Evolutionary conservation across 30 jellyfish, hydroid and myxozoan genomes (phyloP).

Genomic region (Aurelia sp.): DNA sequence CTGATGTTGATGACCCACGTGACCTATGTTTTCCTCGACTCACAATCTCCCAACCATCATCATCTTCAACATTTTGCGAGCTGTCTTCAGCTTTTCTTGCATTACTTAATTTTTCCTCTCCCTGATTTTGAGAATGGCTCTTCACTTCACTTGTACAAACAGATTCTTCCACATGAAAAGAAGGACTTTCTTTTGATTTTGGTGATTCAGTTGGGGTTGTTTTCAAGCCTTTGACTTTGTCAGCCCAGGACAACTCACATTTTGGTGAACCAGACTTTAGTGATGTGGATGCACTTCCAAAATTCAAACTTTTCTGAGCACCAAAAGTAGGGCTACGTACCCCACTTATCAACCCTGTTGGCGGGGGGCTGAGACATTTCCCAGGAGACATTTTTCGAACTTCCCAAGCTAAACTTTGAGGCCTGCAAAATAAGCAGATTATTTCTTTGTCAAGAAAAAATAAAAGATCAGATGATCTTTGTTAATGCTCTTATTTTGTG

Average conservation of each 20-base stretch:
- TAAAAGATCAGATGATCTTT: no score
- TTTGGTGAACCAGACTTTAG: slow-evolving; percentile 19
- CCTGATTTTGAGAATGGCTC: background rate
- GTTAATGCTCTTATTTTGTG: no score
- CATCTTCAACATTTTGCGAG: slow-evolving; percentile 26
- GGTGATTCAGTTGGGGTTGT: slow-evolving; percentile 22
- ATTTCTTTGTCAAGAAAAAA: no score
- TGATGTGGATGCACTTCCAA: slow-evolving; percentile 37
- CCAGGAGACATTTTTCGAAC: slow-evolving; percentile 98
- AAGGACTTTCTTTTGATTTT: background rate
- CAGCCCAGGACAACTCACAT: slow-evolving; percentile 89
- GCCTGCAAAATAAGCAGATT: slow-evolving; percentile 46
- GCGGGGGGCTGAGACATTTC: slow-evolving; percentile 89
- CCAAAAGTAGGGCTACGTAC: slow-evolving; percentile 84
- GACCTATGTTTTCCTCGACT: slow-evolving; percentile 83
- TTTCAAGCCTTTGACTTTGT: slow-evolving; percentile 83
- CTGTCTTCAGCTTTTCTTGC: background rate
- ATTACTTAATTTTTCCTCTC: background rate
- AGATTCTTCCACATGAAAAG: background rate
- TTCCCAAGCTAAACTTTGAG: slow-evolving; percentile 97
- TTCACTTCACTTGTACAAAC: slow-evolving; percentile 4
- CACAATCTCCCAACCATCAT: slow-evolving; percentile 95
- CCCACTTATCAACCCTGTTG: slow-evolving; percentile 51
- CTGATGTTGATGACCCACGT: slow-evolving; percentile 76
- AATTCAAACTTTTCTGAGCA: slow-evolving; percentile 66